Conservation (phyloP, 2,888 invertebrate genomes). For the Nysson spinosus region DNA sequence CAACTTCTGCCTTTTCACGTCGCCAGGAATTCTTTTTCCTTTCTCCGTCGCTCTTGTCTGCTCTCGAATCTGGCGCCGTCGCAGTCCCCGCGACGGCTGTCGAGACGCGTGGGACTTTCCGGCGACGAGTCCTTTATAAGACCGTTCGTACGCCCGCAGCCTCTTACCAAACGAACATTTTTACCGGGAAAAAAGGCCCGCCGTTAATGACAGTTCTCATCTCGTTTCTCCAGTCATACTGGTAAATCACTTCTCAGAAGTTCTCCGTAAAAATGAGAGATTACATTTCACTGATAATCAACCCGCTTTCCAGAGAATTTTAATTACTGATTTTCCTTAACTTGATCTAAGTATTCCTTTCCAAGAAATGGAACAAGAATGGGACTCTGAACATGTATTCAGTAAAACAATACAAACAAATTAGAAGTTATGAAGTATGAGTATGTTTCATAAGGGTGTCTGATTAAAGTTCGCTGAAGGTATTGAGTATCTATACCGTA, state of each 20-base stretch:
- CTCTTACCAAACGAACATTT: slow-evolving; percentile 31
- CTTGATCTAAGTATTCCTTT: too few species aligned
- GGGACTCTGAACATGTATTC: too few species aligned
- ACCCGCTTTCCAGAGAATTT: slow-evolving; percentile 18
- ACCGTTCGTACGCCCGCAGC: slow-evolving; percentile 33
- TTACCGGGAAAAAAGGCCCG: slow-evolving; percentile 28
- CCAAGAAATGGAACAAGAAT: too few species aligned
- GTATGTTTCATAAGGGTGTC: too few species aligned
- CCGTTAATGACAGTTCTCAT: slow-evolving; percentile 38
- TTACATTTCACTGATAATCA: slow-evolving; percentile 19
- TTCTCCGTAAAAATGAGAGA: slow-evolving; percentile 15
- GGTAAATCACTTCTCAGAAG: slow-evolving; percentile 22
- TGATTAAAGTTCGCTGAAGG: too few species aligned
- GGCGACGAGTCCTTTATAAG: slow-evolving; percentile 47
- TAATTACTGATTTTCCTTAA: slow-evolving; percentile 14
- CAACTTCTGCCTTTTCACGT: slow-evolving; percentile 16
- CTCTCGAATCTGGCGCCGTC: slow-evolving; percentile 52
- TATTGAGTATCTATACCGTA: not conserved
- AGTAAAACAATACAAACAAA: too few species aligned
- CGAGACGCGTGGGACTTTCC: slow-evolving; percentile 53
- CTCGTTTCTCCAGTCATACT: slow-evolving; percentile 20
- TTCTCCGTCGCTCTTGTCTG: slow-evolving; percentile 41
- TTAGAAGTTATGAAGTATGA: too few species aligned
- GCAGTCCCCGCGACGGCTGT: slow-evolving; percentile 22
- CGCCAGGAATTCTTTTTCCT: slow-evolving; percentile 15